Conservation (phyloP, 2,888 invertebrate genomes). For the Tanytarsus gracilentus region DNA sequence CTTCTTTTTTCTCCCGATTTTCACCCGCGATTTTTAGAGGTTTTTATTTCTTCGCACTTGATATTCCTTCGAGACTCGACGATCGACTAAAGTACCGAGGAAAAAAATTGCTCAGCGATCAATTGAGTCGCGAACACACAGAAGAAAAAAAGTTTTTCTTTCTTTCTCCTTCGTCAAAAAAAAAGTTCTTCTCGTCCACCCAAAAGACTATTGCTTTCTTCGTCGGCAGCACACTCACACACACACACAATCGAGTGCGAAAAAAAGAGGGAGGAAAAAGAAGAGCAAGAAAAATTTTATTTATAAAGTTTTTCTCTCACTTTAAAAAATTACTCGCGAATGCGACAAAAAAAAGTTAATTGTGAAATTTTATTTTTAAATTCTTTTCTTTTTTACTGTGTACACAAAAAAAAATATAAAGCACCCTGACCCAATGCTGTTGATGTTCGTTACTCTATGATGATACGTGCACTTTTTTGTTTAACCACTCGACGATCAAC, state of each 20-base stretch:
- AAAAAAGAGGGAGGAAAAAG: constrained; percentile 2
- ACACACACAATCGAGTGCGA: constrained; percentile 1
- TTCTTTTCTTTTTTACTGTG: too few relatives aligned
- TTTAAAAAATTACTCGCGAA: constrained; percentile 9
- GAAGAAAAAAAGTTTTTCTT: constrained; percentile 19
- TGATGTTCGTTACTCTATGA: too few relatives aligned
- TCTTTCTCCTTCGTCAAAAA: background rate
- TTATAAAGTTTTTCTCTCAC: constrained; percentile 4
- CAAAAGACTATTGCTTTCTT: too few relatives aligned
- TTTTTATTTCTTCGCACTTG: constrained; percentile 24
- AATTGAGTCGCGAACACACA: constrained; percentile 1
- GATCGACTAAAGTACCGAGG: constrained; percentile 24
- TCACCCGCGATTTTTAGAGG: background rate
- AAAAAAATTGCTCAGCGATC: constrained; percentile 21
- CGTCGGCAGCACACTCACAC: background rate
- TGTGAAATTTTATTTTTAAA: background rate
- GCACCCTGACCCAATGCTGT: too few relatives aligned
- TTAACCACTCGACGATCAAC: too few relatives aligned
- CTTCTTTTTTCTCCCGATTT: background rate
- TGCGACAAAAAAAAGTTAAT: constrained; percentile 5
- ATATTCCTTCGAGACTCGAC: constrained; percentile 29
- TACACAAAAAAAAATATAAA: too few relatives aligned
- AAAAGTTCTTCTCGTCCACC: constrained; percentile 14
- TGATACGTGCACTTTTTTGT: too few relatives aligned
- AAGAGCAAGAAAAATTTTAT: background rate